Conservation (phyloP, 1,140 invertebrate genomes). For the Euura saliciscinereae region DNA sequence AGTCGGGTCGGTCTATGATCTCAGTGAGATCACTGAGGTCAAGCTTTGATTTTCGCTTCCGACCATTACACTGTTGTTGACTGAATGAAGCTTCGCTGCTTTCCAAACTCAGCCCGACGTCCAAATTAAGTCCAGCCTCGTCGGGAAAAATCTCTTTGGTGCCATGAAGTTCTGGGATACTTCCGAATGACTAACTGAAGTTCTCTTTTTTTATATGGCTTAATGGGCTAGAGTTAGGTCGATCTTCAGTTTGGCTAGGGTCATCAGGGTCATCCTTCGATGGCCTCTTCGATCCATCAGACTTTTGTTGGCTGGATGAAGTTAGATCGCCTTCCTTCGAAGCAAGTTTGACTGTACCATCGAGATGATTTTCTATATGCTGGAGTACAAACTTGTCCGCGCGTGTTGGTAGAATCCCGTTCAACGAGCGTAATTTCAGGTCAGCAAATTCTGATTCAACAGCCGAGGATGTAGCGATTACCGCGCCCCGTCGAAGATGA, state of each 20-base stretch:
- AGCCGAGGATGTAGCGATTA: conserved; percentile 23
- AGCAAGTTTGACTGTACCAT: not conserved
- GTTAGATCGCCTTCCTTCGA: not conserved
- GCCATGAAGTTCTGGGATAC: not conserved
- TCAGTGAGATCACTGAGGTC: too few species aligned
- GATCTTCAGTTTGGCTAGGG: too few species aligned
- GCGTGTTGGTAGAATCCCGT: conserved; percentile 18
- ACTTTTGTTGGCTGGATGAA: too few species aligned
- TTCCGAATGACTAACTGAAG: not conserved
- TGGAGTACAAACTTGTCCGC: conserved; percentile 11
- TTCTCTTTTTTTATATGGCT: not conserved
- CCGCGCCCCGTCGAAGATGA: conserved; percentile 11
- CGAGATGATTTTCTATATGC: conserved; percentile 12
- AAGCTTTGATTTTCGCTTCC: too few species aligned
- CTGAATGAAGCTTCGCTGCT: too few species aligned
- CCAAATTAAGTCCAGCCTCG: not conserved
- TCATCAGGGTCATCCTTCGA: too few species aligned
- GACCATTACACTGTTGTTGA: too few species aligned
- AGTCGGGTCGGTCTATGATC: too few species aligned
- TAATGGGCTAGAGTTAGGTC: too few species aligned
- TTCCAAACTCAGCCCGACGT: not conserved
- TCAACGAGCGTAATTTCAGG: conserved; percentile 19
- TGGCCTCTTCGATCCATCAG: too few species aligned
- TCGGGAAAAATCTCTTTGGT: not conserved
- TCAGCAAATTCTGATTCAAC: conserved; percentile 24